Conservation (phyloP, 1,140 invertebrate species). For the Rhopalosiphum maidis region DNA sequence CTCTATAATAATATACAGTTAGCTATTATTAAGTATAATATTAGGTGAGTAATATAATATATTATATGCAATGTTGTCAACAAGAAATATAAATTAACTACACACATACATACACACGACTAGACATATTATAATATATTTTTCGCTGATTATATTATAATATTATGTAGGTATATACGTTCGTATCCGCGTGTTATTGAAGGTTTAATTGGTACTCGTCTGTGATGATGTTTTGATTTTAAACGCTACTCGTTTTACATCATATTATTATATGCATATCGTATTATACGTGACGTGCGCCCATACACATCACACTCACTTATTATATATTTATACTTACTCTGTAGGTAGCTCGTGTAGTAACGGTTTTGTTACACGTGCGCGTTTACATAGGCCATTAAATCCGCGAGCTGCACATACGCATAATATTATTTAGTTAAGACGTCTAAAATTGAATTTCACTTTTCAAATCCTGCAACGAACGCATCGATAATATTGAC, state of each 20-base stretch:
- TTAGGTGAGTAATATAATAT: background rate
- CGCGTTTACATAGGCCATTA: background rate
- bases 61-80: conserved; percentile 26
- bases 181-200: conserved; percentile 6
- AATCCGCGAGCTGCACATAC: background rate
- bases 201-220: conserved; percentile 6
- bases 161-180: background rate
- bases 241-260: background rate
- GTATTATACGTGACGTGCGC: background rate
- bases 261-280: background rate
- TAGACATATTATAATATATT: background rate
- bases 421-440: background rate
- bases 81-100: conserved; percentile 3
- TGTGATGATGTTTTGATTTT: background rate
- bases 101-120: background rate
- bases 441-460: conserved; percentile 1
- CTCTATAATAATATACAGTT: background rate
- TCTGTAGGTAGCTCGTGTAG: background rate
- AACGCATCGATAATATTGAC: background rate
- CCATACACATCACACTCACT: background rate
- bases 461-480: background rate
- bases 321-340: background rate
- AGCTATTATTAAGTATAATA: background rate
- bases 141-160: background rate
- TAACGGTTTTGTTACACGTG: conserved; percentile 22